phyloP scores from a whole-genome alignment of 2,888 invertebrate species.

The Pachycephus smyrnensis region DNA sequence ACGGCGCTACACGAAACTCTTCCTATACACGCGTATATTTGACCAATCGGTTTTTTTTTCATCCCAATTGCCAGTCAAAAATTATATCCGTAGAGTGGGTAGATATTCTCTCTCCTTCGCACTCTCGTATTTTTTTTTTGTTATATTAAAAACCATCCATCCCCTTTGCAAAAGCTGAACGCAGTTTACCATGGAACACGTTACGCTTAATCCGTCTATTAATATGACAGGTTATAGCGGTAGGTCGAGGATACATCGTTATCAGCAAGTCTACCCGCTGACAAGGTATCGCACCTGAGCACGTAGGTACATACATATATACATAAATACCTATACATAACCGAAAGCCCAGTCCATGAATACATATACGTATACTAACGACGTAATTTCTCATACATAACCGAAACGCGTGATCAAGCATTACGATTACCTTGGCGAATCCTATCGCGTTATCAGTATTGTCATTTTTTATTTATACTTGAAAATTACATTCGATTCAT shows the following conservation, averaged over 20 bases:
- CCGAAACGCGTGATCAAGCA: conserved; percentile 22
- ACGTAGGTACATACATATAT: background rate
- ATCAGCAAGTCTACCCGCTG: background rate
- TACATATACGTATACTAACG: conserved; percentile 34
- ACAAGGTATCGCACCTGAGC: background rate
- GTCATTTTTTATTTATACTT: background rate
- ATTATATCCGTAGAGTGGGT: background rate
- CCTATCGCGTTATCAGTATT: background rate
- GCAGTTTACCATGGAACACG: background rate
- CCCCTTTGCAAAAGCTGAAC: background rate
- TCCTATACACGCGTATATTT: background rate
- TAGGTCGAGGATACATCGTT: background rate
- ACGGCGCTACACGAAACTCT: background rate
- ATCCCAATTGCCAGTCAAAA: background rate
- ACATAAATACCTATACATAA: background rate
- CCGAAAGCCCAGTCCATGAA: conserved; percentile 37
- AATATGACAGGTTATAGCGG: conserved; percentile 34
- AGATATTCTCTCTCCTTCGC: background rate
- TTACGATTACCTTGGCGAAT: background rate
- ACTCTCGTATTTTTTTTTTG: background rate
- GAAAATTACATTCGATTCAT: background rate
- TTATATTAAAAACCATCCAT: background rate
- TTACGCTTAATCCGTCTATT: conserved; percentile 38
- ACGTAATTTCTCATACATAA: conserved; percentile 37
- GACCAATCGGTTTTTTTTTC: background rate